A percentile compares a stretch with the other conserved stretches of the same genome.
Conservation (phyloP, 2,888 invertebrate genomes). For the Orchesella flavescens region DNA sequence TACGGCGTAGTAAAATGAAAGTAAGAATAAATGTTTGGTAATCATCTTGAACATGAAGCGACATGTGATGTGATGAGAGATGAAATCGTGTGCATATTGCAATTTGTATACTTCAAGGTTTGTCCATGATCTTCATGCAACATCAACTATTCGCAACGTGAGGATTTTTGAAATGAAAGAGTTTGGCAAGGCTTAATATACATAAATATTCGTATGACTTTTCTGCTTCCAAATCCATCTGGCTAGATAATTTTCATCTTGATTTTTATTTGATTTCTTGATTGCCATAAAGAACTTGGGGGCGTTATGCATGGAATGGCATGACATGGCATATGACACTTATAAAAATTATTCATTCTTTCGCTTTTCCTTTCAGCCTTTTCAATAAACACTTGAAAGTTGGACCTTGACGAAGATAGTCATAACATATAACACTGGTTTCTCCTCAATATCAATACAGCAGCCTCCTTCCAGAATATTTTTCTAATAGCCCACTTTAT, state of each 20-base stretch:
- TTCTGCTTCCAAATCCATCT: too few species aligned
- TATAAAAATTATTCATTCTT: not conserved
- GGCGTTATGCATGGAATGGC: constrained; percentile 3
- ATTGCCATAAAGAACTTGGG: constrained; percentile 13
- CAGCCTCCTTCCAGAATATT: not conserved
- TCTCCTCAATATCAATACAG: too few species aligned
- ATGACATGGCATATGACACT: not conserved
- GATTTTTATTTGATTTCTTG: not conserved
- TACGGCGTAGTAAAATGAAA: not conserved
- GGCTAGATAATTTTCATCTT: not conserved
- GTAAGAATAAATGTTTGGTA: not conserved
- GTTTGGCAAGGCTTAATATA: not conserved
- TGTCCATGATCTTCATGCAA: constrained; percentile 47
- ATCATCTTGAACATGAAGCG: not conserved
- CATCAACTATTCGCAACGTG: not conserved
- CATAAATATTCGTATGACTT: not conserved
- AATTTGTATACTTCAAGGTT: constrained; percentile 52
- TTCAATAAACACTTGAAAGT: too few species aligned
- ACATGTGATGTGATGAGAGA: constrained; percentile 17
- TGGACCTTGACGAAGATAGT: too few species aligned
- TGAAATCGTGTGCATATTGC: constrained; percentile 20
- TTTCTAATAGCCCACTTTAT: not conserved
- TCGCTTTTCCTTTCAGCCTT: not conserved
- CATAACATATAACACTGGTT: too few species aligned
- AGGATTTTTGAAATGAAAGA: not conserved